A percentile compares a stretch with the other conserved stretches of the same genome.
Evolutionary conservation across 2,113 vertebrate genomes (phyloP).

Genomic region (Macrotis lagotis): DNA sequence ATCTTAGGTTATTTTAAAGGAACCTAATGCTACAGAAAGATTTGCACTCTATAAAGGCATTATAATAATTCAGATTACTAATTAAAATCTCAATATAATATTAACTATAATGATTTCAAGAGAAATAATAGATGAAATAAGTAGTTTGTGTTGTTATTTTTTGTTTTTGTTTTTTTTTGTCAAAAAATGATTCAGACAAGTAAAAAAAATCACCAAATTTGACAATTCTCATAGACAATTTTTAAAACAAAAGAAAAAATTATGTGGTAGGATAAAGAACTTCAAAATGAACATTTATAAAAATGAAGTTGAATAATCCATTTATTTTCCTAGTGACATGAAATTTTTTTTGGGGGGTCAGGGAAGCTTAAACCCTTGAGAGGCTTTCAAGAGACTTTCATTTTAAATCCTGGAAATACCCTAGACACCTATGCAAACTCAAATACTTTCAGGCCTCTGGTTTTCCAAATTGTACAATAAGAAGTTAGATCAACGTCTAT

Average conservation of each 20-base stretch:
- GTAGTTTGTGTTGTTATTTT: background rate
- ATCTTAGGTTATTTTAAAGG: slow-evolving; percentile 12
- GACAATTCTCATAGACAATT: slow-evolving; percentile 39
- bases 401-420: too few relatives aligned
- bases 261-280: background rate
- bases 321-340: too few relatives aligned
- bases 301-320: too few relatives aligned
- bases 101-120: slow-evolving; percentile 72
- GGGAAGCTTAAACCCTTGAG: too few relatives aligned
- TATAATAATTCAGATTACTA: slow-evolving; percentile 77
- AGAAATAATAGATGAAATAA: slow-evolving; percentile 53
- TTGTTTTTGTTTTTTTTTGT: too few relatives aligned
- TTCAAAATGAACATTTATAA: background rate
- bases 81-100: slow-evolving; percentile 67
- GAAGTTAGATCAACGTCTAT: too few relatives aligned
- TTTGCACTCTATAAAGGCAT: slow-evolving; percentile 46
- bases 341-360: too few relatives aligned
- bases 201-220: slow-evolving; percentile 55
- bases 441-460: too few relatives aligned
- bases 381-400: too few relatives aligned
- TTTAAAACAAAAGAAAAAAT: slow-evolving; percentile 29
- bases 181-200: background rate
- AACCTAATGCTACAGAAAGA: slow-evolving; percentile 59
- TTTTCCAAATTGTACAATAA: too few relatives aligned
- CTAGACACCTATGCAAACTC: too few relatives aligned